Percentiles rank a stretch among this genome's conserved stretches.
Conservation (phyloP, 1,140 invertebrate genomes). For the Trissolcus basalis region DNA sequence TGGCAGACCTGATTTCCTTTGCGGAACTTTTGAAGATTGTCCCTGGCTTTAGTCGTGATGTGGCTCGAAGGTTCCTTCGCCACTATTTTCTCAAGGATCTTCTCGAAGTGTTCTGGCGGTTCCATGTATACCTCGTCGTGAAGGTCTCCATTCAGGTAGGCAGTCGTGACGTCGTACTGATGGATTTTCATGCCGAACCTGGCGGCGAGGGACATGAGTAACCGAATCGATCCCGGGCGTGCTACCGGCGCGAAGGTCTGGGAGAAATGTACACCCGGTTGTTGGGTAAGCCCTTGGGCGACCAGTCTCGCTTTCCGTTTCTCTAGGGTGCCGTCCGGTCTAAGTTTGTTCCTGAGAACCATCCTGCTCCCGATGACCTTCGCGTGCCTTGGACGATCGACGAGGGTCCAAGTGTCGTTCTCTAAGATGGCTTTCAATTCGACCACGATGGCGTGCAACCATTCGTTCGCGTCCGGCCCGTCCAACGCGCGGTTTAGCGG, state of each 20-base stretch:
- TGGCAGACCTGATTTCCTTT: too few species aligned
- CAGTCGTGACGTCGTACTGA: slow-evolving; percentile 23
- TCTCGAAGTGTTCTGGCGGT: too few species aligned
- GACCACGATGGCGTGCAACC: slow-evolving; percentile 13
- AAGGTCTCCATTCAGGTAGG: too few species aligned
- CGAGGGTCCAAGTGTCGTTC: slow-evolving; percentile 31
- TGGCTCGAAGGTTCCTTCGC: too few species aligned
- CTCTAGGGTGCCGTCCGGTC: slow-evolving; percentile 8
- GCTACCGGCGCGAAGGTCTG: slow-evolving; percentile 50
- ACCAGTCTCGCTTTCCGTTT: slow-evolving; percentile 53
- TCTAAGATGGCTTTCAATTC: slow-evolving; percentile 20
- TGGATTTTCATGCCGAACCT: neutral
- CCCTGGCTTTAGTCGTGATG: too few species aligned
- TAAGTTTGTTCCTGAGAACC: slow-evolving; percentile 23
- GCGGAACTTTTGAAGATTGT: too few species aligned
- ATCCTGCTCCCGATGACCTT: slow-evolving; percentile 28
- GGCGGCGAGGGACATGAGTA: slow-evolving; percentile 13
- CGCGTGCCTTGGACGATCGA: slow-evolving; percentile 8
- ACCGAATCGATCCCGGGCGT: neutral
- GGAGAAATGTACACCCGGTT: slow-evolving; percentile 37
- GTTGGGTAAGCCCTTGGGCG: slow-evolving; percentile 48
- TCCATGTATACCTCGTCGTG: too few species aligned
- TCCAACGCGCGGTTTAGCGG: slow-evolving; percentile 14
- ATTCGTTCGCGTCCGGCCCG: slow-evolving; percentile 13
- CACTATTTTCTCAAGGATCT: too few species aligned